Evolutionary conservation across 2,888 invertebrate species (phyloP), one percentile per base, ranked within the genome.

Genomic region (Branchipolynoe longqiensis): DNA sequence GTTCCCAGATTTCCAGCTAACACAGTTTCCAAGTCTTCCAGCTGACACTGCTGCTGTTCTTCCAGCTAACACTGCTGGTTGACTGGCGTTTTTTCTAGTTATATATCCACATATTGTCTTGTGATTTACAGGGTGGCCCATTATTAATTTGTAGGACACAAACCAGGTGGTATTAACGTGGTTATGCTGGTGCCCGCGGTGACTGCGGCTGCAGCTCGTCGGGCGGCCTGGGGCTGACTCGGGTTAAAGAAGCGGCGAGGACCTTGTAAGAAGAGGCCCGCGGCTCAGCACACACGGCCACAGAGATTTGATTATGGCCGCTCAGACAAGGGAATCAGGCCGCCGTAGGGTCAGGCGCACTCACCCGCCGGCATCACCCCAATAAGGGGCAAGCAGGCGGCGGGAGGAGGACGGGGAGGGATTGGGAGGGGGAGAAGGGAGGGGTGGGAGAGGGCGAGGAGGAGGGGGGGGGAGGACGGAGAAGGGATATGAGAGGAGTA

Each of bases 311-410:
- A 31, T 62, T 62, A 62, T 62, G 22, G 62, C 62, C 12, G 62
- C 31, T 62, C 62, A 31, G 62, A 62, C 62, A 62, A 62, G 62
- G 33, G 33, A 62, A 62, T 31, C 62, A 62, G 33, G 33, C 62
- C 33, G 62, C 62, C 62, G 6, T 8, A 6, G 62, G 33, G 3
- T 31, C 28, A 22, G 58, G 12, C 22, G 14, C 31, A 62, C 62
- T 31, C 33, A 25, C 8, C 62, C 62, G 8, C 8, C 4, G 62
- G 62, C 31, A 3, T 6, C 62, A 31, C 62, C 33, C 33, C 33
- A 62, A 62, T 62, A 62, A 62, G 31, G 28, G 62, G 62, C 31
- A 25, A 1, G 62, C n/a, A 58, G 4, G 58, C 58, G 48, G 8
- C 48, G 8, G 18, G 4, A 4, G 33, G 28, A 33, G 33, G 62